A percentile compares a stretch with the other conserved stretches of the same genome.
Conservation (phyloP, 1,140 invertebrate genomes). For the Acromyrmex charruanus region DNA sequence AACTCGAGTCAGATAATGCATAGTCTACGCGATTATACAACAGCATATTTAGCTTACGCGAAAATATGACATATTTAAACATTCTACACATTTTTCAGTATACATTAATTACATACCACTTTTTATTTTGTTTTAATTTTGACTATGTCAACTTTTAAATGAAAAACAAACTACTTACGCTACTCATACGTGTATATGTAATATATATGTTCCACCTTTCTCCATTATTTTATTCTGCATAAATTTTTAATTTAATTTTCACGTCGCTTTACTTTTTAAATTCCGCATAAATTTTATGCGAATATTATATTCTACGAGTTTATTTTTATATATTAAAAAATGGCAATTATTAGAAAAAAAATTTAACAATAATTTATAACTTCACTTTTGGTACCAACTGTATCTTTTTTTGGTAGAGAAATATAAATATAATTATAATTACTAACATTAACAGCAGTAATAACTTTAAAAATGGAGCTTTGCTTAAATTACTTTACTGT, state of each 20-base stretch:
- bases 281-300: neutral
- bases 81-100: neutral
- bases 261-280: neutral
- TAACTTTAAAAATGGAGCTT: too few species aligned
- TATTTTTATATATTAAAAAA: neutral
- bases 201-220: neutral
- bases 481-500: too few species aligned
- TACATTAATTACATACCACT: neutral
- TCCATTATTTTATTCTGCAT: neutral
- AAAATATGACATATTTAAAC: neutral
- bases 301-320: neutral
- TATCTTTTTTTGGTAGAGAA: too few species aligned
- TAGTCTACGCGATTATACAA: neutral
- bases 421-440: too few species aligned
- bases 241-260: constrained; percentile 25
- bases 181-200: neutral
- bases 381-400: too few species aligned
- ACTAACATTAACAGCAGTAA: too few species aligned
- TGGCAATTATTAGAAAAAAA: too few species aligned
- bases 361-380: too few species aligned
- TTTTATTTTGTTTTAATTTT: neutral
- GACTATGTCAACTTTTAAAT: neutral
- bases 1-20: neutral
- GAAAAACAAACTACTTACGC: neutral
- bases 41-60: neutral